Evolutionary conservation across 2,113 vertebrate genomes (phyloP).

Genomic region (Rhombomys opimus): DNA sequence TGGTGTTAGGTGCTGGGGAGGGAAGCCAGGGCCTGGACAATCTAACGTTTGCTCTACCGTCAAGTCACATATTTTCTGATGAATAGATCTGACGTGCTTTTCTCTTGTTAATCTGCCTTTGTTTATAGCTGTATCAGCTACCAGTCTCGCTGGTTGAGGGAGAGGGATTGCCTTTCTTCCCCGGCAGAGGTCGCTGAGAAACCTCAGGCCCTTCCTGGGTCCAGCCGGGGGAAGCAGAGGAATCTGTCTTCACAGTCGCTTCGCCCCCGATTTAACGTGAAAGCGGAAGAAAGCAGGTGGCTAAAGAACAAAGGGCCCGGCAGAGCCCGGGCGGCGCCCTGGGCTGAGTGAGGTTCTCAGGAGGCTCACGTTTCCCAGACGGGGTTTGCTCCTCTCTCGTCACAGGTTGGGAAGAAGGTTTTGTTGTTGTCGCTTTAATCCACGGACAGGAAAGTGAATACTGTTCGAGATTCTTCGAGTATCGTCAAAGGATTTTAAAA

Average conservation of each 20-base stretch:
- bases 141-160: not conserved
- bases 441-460: not conserved
- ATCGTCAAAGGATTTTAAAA: slow-evolving; percentile 21
- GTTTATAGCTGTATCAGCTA: not conserved
- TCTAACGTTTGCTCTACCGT: not conserved
- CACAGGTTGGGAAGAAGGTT: not conserved
- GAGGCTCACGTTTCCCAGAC: not conserved
- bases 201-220: not conserved
- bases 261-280: not conserved
- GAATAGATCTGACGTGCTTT: not conserved
- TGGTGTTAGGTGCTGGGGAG: not conserved
- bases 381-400: slow-evolving; percentile 56
- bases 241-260: not conserved
- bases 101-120: not conserved
- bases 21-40: not conserved
- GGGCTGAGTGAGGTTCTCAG: slow-evolving; percentile 29
- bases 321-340: not conserved
- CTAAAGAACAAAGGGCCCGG: slow-evolving; percentile 37
- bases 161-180: not conserved
- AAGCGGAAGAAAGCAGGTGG: not conserved
- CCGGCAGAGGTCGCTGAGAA: not conserved
- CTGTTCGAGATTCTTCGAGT: slow-evolving; percentile 11
- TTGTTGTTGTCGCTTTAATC: not conserved
- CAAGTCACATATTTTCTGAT: not conserved
- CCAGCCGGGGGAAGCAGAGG: not conserved